A percentile compares a stretch with the other conserved stretches of the same genome.
These are phyloP conservation scores for Xylocopa sonorina DNA, from an alignment of 1,140 invertebrate genomes.

Conservation along the genomic window DNA sequence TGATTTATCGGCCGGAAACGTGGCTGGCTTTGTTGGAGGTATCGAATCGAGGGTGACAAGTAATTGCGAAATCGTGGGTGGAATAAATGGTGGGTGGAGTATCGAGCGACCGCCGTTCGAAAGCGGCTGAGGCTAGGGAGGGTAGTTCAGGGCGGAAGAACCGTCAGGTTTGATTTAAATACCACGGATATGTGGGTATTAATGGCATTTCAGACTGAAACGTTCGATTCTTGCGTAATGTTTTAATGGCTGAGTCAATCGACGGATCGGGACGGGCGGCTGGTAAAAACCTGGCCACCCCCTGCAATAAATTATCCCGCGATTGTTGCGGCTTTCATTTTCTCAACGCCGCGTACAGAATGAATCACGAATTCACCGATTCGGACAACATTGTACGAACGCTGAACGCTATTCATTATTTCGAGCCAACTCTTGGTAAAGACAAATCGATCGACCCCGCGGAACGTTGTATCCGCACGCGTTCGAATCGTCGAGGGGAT, in stretches of 20 bases:
- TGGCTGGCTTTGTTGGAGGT: constrained; percentile 21
- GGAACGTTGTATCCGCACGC: too few species aligned
- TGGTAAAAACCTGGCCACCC: neutral
- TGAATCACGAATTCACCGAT: too few species aligned
- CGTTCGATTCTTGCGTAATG: neutral
- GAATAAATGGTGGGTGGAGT: constrained; percentile 7
- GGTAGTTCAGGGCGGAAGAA: neutral
- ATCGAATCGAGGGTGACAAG: constrained; percentile 42
- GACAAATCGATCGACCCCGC: too few species aligned
- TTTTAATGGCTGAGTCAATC: neutral
- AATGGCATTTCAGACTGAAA: neutral
- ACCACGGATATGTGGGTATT: neutral
- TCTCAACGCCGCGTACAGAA: rapidly evolving
- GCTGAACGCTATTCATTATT: neutral
- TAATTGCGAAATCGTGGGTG: constrained; percentile 30
- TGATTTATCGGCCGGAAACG: constrained; percentile 54
- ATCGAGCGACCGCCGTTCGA: neutral
- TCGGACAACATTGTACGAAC: neutral
- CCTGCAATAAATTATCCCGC: neutral
- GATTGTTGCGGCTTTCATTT: neutral
- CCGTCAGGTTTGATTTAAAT: too few species aligned
- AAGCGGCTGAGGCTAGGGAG: neutral
- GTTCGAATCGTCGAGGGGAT: too few species aligned
- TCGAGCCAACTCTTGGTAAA: neutral
- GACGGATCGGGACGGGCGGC: neutral